Conservation (phyloP, 2,888 invertebrate genomes). For the Coelogynopora nodosa region DNA sequence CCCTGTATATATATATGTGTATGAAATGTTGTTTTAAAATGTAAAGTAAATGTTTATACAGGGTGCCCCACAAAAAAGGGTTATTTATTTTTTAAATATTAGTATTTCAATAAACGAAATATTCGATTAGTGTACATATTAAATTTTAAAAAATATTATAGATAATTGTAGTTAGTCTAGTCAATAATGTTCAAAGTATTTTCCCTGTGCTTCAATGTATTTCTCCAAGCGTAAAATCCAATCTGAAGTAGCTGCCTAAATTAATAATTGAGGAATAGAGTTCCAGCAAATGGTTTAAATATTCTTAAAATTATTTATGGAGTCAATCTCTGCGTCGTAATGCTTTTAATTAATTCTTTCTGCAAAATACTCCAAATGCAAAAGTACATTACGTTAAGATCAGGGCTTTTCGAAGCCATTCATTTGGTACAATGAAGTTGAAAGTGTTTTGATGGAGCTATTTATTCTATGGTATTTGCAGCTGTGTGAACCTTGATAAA, state of each 20-base stretch:
- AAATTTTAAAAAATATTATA: too few relatives aligned
- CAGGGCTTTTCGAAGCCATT: conserved; percentile 27
- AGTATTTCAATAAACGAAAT: too few relatives aligned
- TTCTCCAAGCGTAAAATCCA: background rate
- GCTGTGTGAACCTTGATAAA: conserved; percentile 30
- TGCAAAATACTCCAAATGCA: conserved; percentile 11
- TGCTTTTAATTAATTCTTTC: background rate
- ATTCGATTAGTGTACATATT: too few relatives aligned
- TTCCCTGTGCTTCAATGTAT: background rate
- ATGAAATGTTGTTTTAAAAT: too few relatives aligned
- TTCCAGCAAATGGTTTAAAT: background rate
- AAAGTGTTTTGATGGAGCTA: background rate
- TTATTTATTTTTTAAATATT: too few relatives aligned
- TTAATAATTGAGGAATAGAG: background rate
- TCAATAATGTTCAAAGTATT: background rate
- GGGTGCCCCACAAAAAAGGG: too few relatives aligned
- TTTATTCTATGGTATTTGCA: background rate
- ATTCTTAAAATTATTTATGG: too few relatives aligned
- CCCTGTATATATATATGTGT: too few relatives aligned
- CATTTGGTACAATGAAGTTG: background rate
- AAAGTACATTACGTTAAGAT: conserved; percentile 27
- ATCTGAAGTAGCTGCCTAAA: background rate
- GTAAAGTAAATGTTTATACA: too few relatives aligned
- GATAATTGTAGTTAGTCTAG: too few relatives aligned
- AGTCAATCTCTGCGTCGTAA: background rate